Base-by-base conservation (phyloP, 2,888 invertebrate species). In the Campoplex nolae region DNA sequence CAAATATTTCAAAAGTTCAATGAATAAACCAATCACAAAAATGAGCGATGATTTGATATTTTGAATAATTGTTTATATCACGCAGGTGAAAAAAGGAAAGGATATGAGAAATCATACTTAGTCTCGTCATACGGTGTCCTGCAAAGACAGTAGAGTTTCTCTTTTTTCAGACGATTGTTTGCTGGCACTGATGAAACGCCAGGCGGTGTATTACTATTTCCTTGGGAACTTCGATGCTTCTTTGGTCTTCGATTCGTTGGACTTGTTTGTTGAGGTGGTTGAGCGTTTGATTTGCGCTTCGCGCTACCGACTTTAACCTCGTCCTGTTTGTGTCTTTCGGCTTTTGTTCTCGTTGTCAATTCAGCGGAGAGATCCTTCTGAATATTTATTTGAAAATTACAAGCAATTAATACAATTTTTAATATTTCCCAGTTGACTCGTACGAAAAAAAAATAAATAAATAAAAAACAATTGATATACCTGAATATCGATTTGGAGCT, bases 81-180 rank as follows among this genome's bases (percentile, higher is more conserved):
- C 7, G 23, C 16, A 32, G 62, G 16, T 62, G 3, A 32, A 62
- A 75, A 45, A 42, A 3, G 18, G 62, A 38, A 42, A 3, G 18
- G 62, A 38, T 4, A 2, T 0, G 18, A 23, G 23, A 51, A 67
- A 42, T 93, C 96, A 95, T 93, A 98, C 97, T 98, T 98, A 23
- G 98, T 97, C 92, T 98, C 98, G 94, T 99, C 99, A 93, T 99
- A 99, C 4, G 99, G 98, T 67, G 98, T 99, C 93, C 98, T 96
- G 93, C 99, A 99, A 79, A 98, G 95, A 93, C 99, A 99, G 92
- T 98, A 97, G 2, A 99, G 95, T 92, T 98, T 98, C 91, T 98
- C 97, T 91, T 97, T 97, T 92, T 97, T 97, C 23, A 94, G 91
- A 67, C 93, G 91, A 88, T 90, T 92, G 0, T 93, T 70, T 7